Conservation (phyloP, 2,797 vertebrate species). For the Yasuhikotakia modesta region DNA sequence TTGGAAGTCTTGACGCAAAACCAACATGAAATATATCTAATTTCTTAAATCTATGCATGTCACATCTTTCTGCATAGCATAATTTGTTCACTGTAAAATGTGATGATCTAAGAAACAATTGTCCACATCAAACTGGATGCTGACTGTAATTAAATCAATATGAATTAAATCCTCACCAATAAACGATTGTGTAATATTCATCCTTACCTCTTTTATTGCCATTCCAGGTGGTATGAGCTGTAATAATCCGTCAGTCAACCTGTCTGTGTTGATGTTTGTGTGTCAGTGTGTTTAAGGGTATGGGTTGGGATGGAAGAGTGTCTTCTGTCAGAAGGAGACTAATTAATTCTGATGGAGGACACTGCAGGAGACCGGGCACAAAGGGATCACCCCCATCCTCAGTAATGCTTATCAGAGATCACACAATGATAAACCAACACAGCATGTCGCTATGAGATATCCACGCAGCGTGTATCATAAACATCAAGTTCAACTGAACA, state of each 20-base stretch:
- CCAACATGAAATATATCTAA: no score
- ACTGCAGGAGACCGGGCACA: conserved; percentile 65
- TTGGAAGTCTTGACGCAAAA: no score
- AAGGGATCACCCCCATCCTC: conserved; percentile 60
- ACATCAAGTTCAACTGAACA: conserved; percentile 14
- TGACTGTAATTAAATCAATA: neutral
- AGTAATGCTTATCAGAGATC: conserved; percentile 30
- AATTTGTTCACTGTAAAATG: neutral
- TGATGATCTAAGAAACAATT: neutral
- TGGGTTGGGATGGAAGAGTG: conserved; percentile 57
- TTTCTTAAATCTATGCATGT: neutral
- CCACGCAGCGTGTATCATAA: conserved; percentile 8
- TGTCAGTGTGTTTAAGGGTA: conserved; percentile 34
- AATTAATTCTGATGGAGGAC: conserved; percentile 67
- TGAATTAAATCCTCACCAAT: neutral
- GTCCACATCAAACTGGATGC: neutral
- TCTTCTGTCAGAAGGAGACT: conserved; percentile 60
- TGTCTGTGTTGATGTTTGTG: conserved; percentile 27
- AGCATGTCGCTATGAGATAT: neutral
- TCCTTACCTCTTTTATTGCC: conserved; percentile 77
- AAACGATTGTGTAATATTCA: neutral
- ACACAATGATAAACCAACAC: conserved; percentile 24
- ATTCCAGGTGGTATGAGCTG: conserved; percentile 59
- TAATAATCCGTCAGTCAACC: conserved; percentile 35
- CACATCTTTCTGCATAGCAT: neutral